These are phyloP conservation scores for Mohoua ochrocephala DNA, from an alignment of 2,113 vertebrate genomes.

Conservation along the genomic window DNA sequence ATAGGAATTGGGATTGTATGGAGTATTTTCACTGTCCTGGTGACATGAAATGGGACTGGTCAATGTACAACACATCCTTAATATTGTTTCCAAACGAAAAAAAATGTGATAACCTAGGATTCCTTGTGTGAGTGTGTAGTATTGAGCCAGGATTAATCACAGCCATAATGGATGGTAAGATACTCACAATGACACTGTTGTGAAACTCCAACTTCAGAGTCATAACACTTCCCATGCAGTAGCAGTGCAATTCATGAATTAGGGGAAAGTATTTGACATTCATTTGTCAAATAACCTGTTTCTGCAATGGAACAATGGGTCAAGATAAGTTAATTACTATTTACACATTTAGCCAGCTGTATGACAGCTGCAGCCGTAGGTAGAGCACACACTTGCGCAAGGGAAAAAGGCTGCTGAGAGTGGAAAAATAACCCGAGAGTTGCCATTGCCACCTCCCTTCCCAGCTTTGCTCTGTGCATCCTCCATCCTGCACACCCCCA, in stretches of 20 bases:
- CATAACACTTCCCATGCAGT: background rate
- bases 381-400: background rate
- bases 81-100: background rate
- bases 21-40: background rate
- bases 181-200: background rate
- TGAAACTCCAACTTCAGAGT: background rate
- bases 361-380: background rate
- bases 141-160: background rate
- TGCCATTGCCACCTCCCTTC: accelerated
- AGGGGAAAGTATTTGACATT: background rate
- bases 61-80: background rate
- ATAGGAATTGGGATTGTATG: background rate
- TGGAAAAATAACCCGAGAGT: background rate
- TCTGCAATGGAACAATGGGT: background rate
- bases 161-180: background rate
- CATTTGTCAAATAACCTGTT: background rate
- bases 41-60: background rate
- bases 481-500: background rate
- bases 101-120: background rate
- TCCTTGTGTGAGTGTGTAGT: background rate
- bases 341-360: background rate
- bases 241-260: background rate
- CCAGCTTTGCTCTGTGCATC: background rate
- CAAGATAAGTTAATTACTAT: conserved; percentile 1
- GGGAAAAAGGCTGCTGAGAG: background rate